Base-by-base conservation (phyloP, 1,140 invertebrate genomes). In the Drosophila neocordata region DNA sequence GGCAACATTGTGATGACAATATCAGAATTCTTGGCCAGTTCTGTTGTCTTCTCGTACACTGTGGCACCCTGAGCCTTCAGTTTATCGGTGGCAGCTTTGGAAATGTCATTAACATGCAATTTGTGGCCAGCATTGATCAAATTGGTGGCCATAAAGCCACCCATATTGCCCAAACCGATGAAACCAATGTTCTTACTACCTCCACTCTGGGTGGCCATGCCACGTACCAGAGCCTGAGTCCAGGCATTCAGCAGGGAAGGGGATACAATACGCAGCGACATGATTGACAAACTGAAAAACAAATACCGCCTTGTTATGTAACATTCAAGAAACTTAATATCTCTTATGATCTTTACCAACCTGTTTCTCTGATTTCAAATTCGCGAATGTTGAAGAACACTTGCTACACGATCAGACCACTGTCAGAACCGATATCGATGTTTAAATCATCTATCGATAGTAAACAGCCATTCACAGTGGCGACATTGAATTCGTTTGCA, bases 81-180 rank as follows among this genome's bases (percentile, higher is more conserved):
- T 12, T 92, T 93, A 1, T 94, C 92, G 18, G 96, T 90, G 0
- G 95, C 94, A 1, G 94, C 93, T 72, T 94, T 93, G 44, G 95
- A 95, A 2, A 97, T 93, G 92, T 99, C 98, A 92, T 94, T 99
- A 0, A 98, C 96, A n/a, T 95, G 94, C 4, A 99, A 92, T 72
- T 94, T 94, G 91, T 96, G 95, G 15, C 96, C 96, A 93, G 98
- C 97, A 87, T 97, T 96, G 0, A 98, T 92, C 52, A 99, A 92
- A 93, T 99, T 99, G 38, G 93, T 94, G 0, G 97, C 97, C 99
- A 99, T 99, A 75, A 95, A 95, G 44, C 93, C 92, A 7, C 99
- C 99, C 99, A 99, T 99, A 87, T 99, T 99, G 6, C 99, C 99
- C 31, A 98, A 92, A 11, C 97, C 97, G 59, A 98, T 94, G 83